Evolutionary conservation across 2,113 vertebrate genomes (phyloP).

Genomic region (Nicator chloris): DNA sequence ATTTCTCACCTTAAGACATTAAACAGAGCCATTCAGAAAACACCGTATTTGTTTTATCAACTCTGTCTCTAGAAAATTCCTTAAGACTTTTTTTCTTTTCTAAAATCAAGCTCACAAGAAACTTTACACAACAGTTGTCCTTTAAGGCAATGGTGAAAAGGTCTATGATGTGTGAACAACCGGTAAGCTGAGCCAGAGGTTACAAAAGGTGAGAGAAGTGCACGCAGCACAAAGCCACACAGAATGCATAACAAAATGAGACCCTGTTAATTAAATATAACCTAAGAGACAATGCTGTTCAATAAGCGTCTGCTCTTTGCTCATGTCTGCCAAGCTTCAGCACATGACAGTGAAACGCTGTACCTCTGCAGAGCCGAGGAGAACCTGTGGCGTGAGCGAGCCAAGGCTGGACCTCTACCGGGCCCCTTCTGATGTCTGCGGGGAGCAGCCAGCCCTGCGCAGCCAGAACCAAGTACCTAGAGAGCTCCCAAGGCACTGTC

Average conservation of each 20-base stretch:
- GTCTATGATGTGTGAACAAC: neutral
- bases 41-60: neutral
- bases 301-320: neutral
- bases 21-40: neutral
- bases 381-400: accelerated
- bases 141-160: neutral
- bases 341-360: accelerated
- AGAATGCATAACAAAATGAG: neutral
- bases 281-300: neutral
- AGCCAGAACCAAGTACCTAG: neutral
- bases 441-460: neutral
- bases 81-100: neutral
- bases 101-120: neutral
- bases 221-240: neutral
- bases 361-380: neutral
- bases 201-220: neutral
- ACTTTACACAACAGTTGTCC: neutral
- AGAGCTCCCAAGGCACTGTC: neutral
- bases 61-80: neutral
- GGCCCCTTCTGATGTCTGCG: neutral
- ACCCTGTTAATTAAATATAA: neutral
- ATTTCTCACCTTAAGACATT: neutral
- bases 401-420: too few species aligned
- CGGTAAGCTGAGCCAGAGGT: neutral
- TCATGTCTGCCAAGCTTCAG: neutral